Evolutionary conservation across 1,140 invertebrate genomes (phyloP).

Genomic region (Drosophila malerkotliana): DNA sequence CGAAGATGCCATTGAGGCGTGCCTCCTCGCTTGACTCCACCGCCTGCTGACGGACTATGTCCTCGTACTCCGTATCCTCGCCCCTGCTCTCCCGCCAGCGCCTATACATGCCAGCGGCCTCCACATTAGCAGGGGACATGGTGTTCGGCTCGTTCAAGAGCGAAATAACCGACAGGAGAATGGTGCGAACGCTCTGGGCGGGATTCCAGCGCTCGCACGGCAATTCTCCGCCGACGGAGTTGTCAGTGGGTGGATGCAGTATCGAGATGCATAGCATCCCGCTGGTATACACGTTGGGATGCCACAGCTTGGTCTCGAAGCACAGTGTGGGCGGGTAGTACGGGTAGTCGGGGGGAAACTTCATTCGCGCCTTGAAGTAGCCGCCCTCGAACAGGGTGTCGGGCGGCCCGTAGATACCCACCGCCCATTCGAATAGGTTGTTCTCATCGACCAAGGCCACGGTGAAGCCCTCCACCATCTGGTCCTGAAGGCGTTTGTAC

Average conservation of each 20-base stretch:
- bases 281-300: constrained; percentile 99
- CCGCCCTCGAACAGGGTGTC: constrained; percentile 99
- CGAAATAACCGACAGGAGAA: constrained; percentile 98
- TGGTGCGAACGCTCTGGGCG: constrained; percentile 99
- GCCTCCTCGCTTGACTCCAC: not conserved
- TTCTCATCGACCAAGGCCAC: constrained; percentile 98
- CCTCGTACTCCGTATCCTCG: not conserved
- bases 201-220: constrained; percentile 99
- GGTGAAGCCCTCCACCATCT: constrained; percentile 99
- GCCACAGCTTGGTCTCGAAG: constrained; percentile 99
- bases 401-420: constrained; percentile 99
- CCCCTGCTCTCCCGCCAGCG: constrained; percentile 95
- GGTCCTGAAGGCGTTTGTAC: constrained; percentile 98
- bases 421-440: constrained; percentile 99
- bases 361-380: constrained; percentile 99
- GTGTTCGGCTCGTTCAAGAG: constrained; percentile 99
- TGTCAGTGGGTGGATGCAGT: constrained; percentile 98
- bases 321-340: constrained; percentile 98
- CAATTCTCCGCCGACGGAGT: constrained; percentile 98
- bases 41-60: not conserved
- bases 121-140: constrained; percentile 99
- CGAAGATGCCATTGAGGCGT: not conserved
- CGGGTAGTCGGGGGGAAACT: constrained; percentile 98
- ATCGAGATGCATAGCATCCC: constrained; percentile 99
- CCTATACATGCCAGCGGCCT: constrained; percentile 99